Evolutionary conservation across 2,797 vertebrate species (phyloP), one percentile per base, ranked within the genome.

Genomic region (Channallabes apus): DNA sequence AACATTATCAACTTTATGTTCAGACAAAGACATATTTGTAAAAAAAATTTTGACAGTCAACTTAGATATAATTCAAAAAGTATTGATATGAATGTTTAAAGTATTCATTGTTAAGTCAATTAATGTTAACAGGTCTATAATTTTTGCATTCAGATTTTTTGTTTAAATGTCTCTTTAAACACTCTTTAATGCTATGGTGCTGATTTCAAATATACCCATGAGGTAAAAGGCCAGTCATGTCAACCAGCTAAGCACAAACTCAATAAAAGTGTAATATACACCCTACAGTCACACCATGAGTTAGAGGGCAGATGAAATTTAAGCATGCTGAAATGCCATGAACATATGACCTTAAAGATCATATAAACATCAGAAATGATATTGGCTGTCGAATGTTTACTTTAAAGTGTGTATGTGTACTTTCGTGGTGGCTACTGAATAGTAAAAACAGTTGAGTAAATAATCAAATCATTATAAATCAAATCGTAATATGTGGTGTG

Each of bases 181-280:
- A 17, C 35, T 80, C 7, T 80, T 24, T 80, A 82, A 67, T 51
- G 35, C 6, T 15, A 0, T 71, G 54, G 24, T 87, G 51, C 27
- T 64, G 1, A 58, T 84, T 87, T 73, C 56, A 83, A 87, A 88
- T 87, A 85, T 29, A 83, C 65, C 22, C 38, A 83, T 85, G 56
- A 77, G 27, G 62, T 83, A 65, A 88, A 67, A 83, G 83, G 56
- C 29, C 58, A 82, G 56, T 59, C 58, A 82, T 78, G 78, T 72
- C 76, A 85, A 84, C 58, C 88, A 87, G 81, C 86, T 77, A 85
- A 84, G 79, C n/a, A 56, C 81, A 84, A 89, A 89, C 88, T 85
- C 59, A 84, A 84, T 87, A 84, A 87, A 87, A 59, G 35, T 22
- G 85, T 77, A 75, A 80, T 62, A 69, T 62, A 85, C 59, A 35